A percentile compares a stretch with the other conserved stretches of the same genome.
Conservation (phyloP, 2,888 invertebrate species). For the Lepidonotus clava region DNA sequence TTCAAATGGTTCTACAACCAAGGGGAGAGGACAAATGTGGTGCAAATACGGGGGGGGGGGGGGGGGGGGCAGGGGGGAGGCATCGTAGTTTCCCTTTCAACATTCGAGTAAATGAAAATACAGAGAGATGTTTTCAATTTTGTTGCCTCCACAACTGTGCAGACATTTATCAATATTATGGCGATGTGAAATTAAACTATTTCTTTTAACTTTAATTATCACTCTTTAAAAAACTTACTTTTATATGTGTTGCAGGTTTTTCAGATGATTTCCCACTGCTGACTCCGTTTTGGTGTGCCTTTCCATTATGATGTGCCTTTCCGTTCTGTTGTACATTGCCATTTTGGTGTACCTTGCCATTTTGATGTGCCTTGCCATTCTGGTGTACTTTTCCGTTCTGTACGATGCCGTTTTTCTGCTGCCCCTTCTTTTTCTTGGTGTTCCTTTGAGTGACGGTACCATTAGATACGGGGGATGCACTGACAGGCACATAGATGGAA, state of each 20-base stretch:
- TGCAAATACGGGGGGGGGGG: too few relatives aligned
- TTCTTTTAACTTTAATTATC: too few relatives aligned
- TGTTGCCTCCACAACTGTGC: too few relatives aligned
- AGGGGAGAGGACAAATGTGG: too few relatives aligned
- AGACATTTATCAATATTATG: too few relatives aligned
- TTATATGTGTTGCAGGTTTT: neutral
- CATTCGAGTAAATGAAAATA: too few relatives aligned
- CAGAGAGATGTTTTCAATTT: too few relatives aligned
- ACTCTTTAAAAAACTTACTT: constrained; percentile 1
- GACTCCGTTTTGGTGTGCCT: neutral
- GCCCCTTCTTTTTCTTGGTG: constrained; percentile 19
- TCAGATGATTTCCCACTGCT: neutral
- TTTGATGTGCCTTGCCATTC: constrained; percentile 33
- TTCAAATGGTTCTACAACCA: too few relatives aligned
- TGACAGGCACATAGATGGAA: too few relatives aligned
- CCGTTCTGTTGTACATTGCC: constrained; percentile 20
- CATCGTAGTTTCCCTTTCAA: too few relatives aligned
- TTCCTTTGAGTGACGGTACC: neutral
- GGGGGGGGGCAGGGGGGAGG: too few relatives aligned
- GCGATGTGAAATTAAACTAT: neutral
- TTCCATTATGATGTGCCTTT: constrained; percentile 24
- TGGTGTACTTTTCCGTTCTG: constrained; percentile 21
- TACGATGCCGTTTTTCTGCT: neutral
- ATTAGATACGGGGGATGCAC: neutral
- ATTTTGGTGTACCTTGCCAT: neutral